Percentiles rank a stretch among this genome's conserved stretches.
phyloP scores from a whole-genome alignment of 2,888 invertebrate genomes.

The Leucoptera coffeella region DNA sequence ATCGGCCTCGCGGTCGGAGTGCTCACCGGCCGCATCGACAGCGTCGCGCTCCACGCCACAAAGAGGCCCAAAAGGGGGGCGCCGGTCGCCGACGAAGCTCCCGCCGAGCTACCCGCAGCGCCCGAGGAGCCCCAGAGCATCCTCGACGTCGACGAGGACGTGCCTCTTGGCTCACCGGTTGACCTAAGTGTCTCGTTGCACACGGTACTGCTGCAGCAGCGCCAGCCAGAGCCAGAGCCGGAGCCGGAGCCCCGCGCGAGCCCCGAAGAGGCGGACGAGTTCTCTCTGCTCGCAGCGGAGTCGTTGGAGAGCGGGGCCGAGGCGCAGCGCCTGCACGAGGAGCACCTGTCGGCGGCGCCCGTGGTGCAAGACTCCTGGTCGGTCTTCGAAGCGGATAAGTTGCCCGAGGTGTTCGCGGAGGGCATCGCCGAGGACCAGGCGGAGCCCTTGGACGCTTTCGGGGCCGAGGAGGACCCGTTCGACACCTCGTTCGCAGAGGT shows the following conservation, averaged over 20 bases:
- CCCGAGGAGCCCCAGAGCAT: conserved; percentile 62
- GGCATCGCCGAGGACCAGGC: conserved; percentile 39
- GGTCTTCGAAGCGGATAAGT: conserved; percentile 56
- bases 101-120: conserved; percentile 54
- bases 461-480: conserved; percentile 71
- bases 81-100: conserved; percentile 57
- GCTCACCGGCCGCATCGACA: conserved; percentile 75
- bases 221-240: conserved; percentile 31
- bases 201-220: conserved; percentile 43
- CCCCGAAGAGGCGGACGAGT: conserved; percentile 65
- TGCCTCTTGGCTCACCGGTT: conserved; percentile 62
- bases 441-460: conserved; percentile 36
- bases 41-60: conserved; percentile 57
- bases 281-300: conserved; percentile 71
- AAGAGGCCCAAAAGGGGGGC: conserved; percentile 54
- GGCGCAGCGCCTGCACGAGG: conserved; percentile 33
- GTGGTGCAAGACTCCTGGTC: conserved; percentile 57
- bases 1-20: conserved; percentile 85
- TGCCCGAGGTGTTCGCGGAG: conserved; percentile 36
- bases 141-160: conserved; percentile 67
- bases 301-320: conserved; percentile 58
- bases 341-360: conserved; percentile 28
- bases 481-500: conserved; percentile 80
- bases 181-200: conserved; percentile 64
- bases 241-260: background rate